Evolutionary conservation across 2,797 vertebrate species (phyloP).

Genomic region (Melanotaenia nigrans): DNA sequence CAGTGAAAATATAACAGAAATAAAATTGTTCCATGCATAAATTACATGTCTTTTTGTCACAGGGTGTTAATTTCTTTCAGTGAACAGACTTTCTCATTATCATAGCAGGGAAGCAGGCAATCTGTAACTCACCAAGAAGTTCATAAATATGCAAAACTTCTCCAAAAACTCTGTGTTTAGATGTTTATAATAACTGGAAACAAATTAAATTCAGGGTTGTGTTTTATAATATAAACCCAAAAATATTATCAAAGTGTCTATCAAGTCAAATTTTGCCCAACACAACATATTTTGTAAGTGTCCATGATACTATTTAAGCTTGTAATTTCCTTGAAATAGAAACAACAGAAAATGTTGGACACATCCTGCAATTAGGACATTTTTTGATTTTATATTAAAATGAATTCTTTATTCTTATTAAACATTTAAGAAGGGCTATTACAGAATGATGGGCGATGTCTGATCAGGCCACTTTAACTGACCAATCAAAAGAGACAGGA

Average conservation of each 20-base stretch:
- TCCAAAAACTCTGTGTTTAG: slow-evolving; percentile 8
- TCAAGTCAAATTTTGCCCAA: no score
- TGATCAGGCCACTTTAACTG: no score
- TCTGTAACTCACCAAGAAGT: slow-evolving; percentile 29
- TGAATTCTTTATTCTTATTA: no score
- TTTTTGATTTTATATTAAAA: no score
- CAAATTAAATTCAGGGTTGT: slow-evolving; percentile 3
- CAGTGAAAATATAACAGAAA: slow-evolving; percentile 17
- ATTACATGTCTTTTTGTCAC: slow-evolving; percentile 12
- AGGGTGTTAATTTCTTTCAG: slow-evolving; percentile 15
- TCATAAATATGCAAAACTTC: slow-evolving; percentile 38
- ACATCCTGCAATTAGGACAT: no score
- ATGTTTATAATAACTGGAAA: slow-evolving; percentile 12
- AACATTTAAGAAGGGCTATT: no score
- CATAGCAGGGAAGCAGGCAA: slow-evolving; percentile 54
- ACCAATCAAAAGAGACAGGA: no score
- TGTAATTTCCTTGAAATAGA: no score
- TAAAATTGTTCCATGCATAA: not conserved
- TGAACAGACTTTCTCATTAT: slow-evolving; percentile 6
- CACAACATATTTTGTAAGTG: no score
- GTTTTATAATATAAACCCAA: not conserved
- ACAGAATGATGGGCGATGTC: no score
- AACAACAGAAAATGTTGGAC: no score
- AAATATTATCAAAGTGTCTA: not conserved
- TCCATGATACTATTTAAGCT: no score